These are phyloP conservation scores for Temnothorax rugatulus DNA, from an alignment of 2,888 invertebrate species.

Conservation along the genomic window DNA sequence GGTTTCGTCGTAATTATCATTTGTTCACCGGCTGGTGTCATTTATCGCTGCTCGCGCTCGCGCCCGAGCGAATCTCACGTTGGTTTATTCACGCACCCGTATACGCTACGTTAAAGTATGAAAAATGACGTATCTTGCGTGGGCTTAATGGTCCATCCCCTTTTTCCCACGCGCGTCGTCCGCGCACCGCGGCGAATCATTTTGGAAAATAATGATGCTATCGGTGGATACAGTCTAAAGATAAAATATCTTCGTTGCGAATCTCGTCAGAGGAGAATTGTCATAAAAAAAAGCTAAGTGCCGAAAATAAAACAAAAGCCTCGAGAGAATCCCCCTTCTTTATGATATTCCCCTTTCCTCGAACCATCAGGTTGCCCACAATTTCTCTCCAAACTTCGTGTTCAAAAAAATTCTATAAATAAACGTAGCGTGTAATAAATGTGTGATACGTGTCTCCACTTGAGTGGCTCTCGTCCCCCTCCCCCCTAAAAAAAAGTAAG, in stretches of 20 bases:
- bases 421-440: slow-evolving; percentile 27
- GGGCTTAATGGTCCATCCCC: slow-evolving; percentile 65
- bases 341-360: neutral
- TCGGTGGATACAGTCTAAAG: neutral
- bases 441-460: neutral
- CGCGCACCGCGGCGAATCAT: slow-evolving; percentile 27
- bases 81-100: slow-evolving; percentile 66
- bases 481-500: slow-evolving; percentile 17
- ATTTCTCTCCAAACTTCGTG: neutral
- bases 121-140: slow-evolving; percentile 71
- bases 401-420: slow-evolving; percentile 27
- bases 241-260: slow-evolving; percentile 25
- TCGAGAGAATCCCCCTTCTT: neutral
- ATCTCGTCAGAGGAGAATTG: neutral
- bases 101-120: slow-evolving; percentile 75
- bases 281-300: neutral
- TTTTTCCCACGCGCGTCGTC: slow-evolving; percentile 65
- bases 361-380: neutral
- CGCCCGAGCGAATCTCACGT: slow-evolving; percentile 31
- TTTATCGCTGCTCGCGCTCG: slow-evolving; percentile 62
- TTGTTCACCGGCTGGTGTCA: slow-evolving; percentile 56
- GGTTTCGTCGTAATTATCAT: slow-evolving; percentile 66
- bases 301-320: slow-evolving; percentile 18
- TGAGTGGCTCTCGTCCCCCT: neutral
- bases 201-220: slow-evolving; percentile 40